Evolutionary conservation across 2,888 invertebrate genomes (phyloP).

Genomic region (Onthophagus sagittarius): DNA sequence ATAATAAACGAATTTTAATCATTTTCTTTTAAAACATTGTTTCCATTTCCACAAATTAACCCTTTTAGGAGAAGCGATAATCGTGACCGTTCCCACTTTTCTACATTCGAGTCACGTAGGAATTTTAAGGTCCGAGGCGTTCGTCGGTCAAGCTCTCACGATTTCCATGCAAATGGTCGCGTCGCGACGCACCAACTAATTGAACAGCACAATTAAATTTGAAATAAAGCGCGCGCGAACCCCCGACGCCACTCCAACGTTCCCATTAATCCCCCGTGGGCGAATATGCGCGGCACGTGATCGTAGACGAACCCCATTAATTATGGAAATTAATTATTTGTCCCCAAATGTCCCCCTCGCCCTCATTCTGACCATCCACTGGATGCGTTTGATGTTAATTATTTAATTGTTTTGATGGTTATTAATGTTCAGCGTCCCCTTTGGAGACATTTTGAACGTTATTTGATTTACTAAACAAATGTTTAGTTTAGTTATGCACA

Average conservation of each 20-base stretch:
- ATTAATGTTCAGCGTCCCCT: not conserved
- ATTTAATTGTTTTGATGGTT: constrained; percentile 9
- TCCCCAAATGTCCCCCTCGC: not conserved
- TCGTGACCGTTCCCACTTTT: not conserved
- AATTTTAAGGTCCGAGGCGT: constrained; percentile 7
- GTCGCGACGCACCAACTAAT: constrained; percentile 3
- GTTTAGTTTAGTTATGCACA: no score
- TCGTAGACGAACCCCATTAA: not conserved
- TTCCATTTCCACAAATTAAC: not conserved
- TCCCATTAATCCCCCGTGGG: constrained; percentile 7
- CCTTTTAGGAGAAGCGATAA: not conserved
- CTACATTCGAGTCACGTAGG: constrained; percentile 5
- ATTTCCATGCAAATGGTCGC: constrained; percentile 14
- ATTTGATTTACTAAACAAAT: no score
- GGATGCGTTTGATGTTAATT: constrained; percentile 6
- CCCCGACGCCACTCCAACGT: not conserved
- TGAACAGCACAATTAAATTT: constrained; percentile 12
- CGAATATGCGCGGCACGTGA: constrained; percentile 5
- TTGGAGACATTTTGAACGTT: no score
- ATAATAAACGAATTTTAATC: not conserved
- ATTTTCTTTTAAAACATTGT: not conserved
- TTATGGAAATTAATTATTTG: not conserved
- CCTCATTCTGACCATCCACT: not conserved
- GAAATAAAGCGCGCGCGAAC: constrained; percentile 7
- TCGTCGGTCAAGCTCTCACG: not conserved